phyloP scores from a whole-genome alignment of 2,888 invertebrate genomes.

The Troilus luridus region DNA sequence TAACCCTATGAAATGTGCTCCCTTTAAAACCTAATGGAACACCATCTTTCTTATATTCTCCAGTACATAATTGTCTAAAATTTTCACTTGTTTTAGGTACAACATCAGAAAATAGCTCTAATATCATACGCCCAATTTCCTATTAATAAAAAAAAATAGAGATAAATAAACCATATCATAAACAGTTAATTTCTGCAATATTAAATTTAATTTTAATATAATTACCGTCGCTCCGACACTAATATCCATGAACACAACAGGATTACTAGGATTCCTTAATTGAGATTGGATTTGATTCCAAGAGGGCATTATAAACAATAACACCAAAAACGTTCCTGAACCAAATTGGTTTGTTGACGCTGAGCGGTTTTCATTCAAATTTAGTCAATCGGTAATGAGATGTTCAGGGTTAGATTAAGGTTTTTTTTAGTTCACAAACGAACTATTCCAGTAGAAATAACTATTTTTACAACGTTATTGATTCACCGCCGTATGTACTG shows the following conservation, averaged over 20 bases:
- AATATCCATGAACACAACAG: slow-evolving; percentile 98
- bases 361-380: background rate
- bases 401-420: background rate
- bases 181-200: background rate
- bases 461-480: too few species aligned
- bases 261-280: slow-evolving; percentile 92
- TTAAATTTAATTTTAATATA: background rate
- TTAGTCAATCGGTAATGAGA: background rate
- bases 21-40: slow-evolving; percentile 97
- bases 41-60: slow-evolving; percentile 95
- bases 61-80: slow-evolving; percentile 98
- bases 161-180: background rate
- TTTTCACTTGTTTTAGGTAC: slow-evolving; percentile 98
- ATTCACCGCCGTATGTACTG: too few species aligned
- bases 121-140: slow-evolving; percentile 98
- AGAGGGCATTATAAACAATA: slow-evolving; percentile 79
- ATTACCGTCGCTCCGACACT: slow-evolving; percentile 93
- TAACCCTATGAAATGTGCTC: slow-evolving; percentile 96
- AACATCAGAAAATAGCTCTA: slow-evolving; percentile 97
- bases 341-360: background rate
- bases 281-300: slow-evolving; percentile 96
- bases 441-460: too few species aligned
- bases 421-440: too few species aligned
- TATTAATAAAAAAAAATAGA: slow-evolving; percentile 68
- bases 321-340: background rate